A percentile compares a stretch with the other conserved stretches of the same genome.
Conservation (phyloP, 2,797 vertebrate species). For the Aplochiton taeniatus region DNA sequence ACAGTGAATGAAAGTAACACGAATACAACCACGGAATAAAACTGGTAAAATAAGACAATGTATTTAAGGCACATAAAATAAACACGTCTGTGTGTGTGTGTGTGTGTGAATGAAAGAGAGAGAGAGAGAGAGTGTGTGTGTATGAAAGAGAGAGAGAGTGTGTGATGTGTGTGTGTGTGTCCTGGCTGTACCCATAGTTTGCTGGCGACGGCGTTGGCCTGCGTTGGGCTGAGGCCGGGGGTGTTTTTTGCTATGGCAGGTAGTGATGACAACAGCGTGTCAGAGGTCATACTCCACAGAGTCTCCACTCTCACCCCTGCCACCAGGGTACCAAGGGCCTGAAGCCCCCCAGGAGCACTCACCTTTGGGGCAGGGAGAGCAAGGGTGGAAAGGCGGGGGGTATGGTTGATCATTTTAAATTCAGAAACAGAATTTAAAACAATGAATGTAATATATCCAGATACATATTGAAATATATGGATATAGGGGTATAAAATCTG, state of each 20-base stretch:
- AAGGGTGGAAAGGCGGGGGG: not conserved
- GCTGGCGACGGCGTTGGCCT: constrained; percentile 66
- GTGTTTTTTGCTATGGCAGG: constrained; percentile 56
- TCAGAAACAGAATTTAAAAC: no score
- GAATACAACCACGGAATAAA: no score
- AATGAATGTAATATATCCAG: no score
- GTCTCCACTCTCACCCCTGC: constrained; percentile 71
- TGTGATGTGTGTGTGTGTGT: not conserved
- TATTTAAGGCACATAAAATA: no score
- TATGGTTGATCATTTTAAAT: not conserved
- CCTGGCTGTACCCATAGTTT: constrained; percentile 75
- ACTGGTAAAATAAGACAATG: no score
- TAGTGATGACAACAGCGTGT: constrained; percentile 63
- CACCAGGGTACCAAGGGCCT: constrained; percentile 68
- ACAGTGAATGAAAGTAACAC: no score
- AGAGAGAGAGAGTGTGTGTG: no score
- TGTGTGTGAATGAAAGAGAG: no score
- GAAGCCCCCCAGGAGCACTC: constrained; percentile 50
- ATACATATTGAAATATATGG: no score
- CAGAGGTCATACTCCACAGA: constrained; percentile 60
- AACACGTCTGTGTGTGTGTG: no score
- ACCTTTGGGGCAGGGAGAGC: constrained; percentile 47
- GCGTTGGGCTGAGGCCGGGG: constrained; percentile 53
- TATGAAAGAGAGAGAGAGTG: no score
- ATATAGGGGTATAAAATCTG: no score